A percentile compares a stretch with the other conserved stretches of the same genome.
phyloP scores from a whole-genome alignment of 2,888 invertebrate species.

The Dynastes grantii region DNA sequence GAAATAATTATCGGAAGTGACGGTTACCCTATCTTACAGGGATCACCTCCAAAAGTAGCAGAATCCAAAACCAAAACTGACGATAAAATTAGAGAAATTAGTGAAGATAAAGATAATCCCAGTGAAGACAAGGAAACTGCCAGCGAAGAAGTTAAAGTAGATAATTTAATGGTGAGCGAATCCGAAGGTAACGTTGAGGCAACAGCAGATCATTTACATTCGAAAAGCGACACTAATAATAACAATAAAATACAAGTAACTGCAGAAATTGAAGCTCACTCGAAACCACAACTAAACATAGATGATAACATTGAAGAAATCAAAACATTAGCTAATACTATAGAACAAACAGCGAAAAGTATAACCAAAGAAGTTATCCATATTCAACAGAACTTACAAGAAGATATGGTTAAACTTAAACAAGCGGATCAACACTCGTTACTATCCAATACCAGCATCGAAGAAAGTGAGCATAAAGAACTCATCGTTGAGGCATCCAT shows the following conservation, averaged over 20 bases:
- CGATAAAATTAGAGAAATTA: conserved; percentile 31
- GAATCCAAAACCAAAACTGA: conserved; percentile 44
- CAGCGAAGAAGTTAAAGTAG: not conserved
- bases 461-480: conserved; percentile 64
- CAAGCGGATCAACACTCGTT: conserved; percentile 61
- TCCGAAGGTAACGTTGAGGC: not conserved
- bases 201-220: not conserved
- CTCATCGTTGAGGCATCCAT: conserved; percentile 67
- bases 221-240: conserved; percentile 48
- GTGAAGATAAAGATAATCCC: conserved; percentile 36
- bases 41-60: conserved; percentile 61
- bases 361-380: conserved; percentile 56
- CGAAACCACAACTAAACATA: conserved; percentile 21
- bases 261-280: not conserved
- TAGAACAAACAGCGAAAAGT: conserved; percentile 56
- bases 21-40: conserved; percentile 55
- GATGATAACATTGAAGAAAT: conserved; percentile 53
- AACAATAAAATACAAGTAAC: conserved; percentile 36
- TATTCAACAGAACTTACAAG: conserved; percentile 54
- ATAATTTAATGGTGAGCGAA: conserved; percentile 8
- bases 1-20: conserved; percentile 59
- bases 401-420: conserved; percentile 43
- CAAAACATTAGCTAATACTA: conserved; percentile 55
- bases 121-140: conserved; percentile 9
- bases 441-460: conserved; percentile 65